Conservation (phyloP, 2,888 invertebrate species). For the Alentia gelatinosa region DNA sequence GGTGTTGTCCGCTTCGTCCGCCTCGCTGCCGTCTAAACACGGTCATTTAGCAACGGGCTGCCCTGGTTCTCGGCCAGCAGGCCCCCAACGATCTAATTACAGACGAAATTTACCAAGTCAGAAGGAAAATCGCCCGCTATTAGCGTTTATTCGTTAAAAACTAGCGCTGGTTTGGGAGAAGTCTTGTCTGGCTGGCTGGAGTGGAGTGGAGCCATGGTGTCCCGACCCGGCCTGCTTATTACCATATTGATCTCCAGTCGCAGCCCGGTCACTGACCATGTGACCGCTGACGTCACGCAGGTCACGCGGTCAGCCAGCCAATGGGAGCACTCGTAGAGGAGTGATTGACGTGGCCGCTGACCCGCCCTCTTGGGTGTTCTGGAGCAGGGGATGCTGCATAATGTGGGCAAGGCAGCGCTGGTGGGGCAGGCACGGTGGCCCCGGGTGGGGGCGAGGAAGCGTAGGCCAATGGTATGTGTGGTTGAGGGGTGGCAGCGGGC, state of each 20-base stretch:
- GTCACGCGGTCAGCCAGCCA: constrained; percentile 52
- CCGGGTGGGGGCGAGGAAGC: background rate
- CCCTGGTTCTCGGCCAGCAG: constrained; percentile 1
- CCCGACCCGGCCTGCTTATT: background rate
- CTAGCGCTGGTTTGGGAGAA: background rate
- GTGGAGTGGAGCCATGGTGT: background rate
- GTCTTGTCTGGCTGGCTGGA: background rate
- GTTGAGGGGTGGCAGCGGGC: background rate
- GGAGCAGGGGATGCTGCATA: background rate
- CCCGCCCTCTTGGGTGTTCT: background rate
- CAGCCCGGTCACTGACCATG: background rate
- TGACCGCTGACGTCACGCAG: constrained; percentile 4
- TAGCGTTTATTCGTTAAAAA: constrained; percentile 36
- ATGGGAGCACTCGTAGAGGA: background rate
- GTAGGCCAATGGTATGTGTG: background rate
- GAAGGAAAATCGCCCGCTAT: background rate
- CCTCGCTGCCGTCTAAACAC: background rate
- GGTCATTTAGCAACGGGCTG: background rate
- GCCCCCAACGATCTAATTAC: background rate
- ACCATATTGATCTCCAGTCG: background rate
- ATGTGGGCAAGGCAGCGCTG: background rate
- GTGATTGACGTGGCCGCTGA: constrained; percentile 32
- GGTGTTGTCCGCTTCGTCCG: background rate
- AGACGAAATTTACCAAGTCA: constrained; percentile 43
- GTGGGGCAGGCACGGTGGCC: background rate